phyloP scores from a whole-genome alignment of 1,140 invertebrate genomes.

The Luehdorfia chinensis region DNA sequence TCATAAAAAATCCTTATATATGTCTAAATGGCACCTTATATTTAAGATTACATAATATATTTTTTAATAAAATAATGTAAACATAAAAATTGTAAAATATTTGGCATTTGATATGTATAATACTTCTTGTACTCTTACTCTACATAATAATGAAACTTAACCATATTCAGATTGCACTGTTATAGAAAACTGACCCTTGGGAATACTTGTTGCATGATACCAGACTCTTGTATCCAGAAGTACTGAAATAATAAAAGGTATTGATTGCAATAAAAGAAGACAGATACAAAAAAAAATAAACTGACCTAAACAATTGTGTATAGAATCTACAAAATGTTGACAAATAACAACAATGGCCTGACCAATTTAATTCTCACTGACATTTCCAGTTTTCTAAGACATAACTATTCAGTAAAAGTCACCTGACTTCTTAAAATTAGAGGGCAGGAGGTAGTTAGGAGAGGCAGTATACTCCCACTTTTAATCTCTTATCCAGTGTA shows the following conservation, averaged over 20 bases:
- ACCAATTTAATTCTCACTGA: too few relatives aligned
- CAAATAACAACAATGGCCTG: too few relatives aligned
- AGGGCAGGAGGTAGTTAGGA: too few relatives aligned
- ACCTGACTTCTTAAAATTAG: too few relatives aligned
- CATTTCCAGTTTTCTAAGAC: too few relatives aligned
- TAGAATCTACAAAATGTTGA: too few relatives aligned
- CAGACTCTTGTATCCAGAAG: slow-evolving; percentile 94
- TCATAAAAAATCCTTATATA: slow-evolving; percentile 45
- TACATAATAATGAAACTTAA: slow-evolving; percentile 54
- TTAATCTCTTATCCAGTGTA: too few relatives aligned
- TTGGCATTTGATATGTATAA: slow-evolving; percentile 66
- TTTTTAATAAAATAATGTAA: slow-evolving; percentile 38
- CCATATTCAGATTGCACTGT: slow-evolving; percentile 96
- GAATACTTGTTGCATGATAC: slow-evolving; percentile 93
- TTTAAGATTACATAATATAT: slow-evolving; percentile 28
- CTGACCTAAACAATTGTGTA: too few relatives aligned
- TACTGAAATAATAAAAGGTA: slow-evolving; percentile 77
- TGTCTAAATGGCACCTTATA: slow-evolving; percentile 38
- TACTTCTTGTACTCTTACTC: slow-evolving; percentile 46
- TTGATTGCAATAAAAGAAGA: too few relatives aligned
- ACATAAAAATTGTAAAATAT: slow-evolving; percentile 51
- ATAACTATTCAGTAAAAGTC: too few relatives aligned
- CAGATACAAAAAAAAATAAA: too few relatives aligned
- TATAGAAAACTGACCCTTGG: slow-evolving; percentile 90
- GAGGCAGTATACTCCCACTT: too few relatives aligned